Evolutionary conservation across 2,113 vertebrate species (phyloP), one percentile per base, ranked within the genome.

Genomic region (Heterochromis multidens): DNA sequence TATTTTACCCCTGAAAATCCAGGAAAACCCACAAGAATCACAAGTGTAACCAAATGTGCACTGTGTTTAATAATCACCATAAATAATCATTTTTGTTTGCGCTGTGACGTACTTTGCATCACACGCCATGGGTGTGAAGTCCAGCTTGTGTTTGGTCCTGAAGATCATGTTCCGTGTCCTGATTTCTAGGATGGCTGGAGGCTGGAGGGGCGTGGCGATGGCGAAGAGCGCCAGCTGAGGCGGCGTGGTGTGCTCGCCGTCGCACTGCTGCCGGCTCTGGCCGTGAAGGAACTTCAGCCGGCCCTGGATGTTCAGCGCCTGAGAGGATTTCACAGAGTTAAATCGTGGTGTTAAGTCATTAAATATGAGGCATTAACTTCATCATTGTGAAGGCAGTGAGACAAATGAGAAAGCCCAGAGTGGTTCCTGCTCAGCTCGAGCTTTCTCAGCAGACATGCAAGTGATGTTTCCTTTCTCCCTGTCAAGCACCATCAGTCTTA

Each of bases 131-230:
- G 96, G 96, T 0, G 96, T 96, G 85, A 97, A 97, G 88, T 97
- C 96, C 14, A 97, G 95, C 90, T 97, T 97, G 94, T 97, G 97
- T 84, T 97, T 97, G 0, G 96, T 97, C 76, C 96, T 94, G 92
- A 97, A 97, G 94, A 97, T 96, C 94, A 95, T 94, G 89, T 94
- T 96, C 91, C 91, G 95, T 19, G 95, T 96, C 54, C 90, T 80
- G 89, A 97, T 94, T 59, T 96, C 96, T 90, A 97, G 85, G 88
- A 97, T 95, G 87, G 97, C 93, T 0, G 94, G 95, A 9, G 95
- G 89, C 85, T 97, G 96, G 43, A 97, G 87, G 2, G 96, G 96
- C 0, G 95, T 96, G 65, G 96, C 96, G 43, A 97, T 94, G 82
- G 96, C 95, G 0, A 97, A 97, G 77, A 97, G 93, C 9, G 96